Evolutionary conservation across 2,888 invertebrate genomes (phyloP).

Genomic region (Diarsia brunnea): DNA sequence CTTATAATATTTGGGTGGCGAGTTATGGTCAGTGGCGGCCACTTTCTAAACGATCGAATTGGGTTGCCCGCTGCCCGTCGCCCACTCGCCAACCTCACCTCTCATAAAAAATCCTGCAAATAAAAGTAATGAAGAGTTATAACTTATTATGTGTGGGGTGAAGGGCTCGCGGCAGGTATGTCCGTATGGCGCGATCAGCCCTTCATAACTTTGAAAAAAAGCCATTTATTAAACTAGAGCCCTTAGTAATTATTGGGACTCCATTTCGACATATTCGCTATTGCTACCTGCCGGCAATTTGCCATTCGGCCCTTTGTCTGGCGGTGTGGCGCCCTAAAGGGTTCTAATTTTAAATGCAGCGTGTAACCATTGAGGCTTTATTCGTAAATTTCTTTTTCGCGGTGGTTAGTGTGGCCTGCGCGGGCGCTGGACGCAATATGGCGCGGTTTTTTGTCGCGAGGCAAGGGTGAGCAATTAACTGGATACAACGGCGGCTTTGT

Average conservation of each 20-base stretch:
- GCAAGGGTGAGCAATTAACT: slow-evolving; percentile 89
- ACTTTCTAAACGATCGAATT: slow-evolving; percentile 60
- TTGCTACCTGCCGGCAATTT: slow-evolving; percentile 90
- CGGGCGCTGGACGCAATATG: slow-evolving; percentile 90
- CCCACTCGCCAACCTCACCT: slow-evolving; percentile 53
- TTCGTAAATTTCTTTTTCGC: slow-evolving; percentile 90
- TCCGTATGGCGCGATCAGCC: slow-evolving; percentile 89
- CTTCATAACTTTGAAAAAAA: slow-evolving; percentile 89
- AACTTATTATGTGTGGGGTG: slow-evolving; percentile 82
- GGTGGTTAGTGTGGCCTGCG: slow-evolving; percentile 82
- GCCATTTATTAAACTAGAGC: slow-evolving; percentile 90
- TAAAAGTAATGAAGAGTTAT: slow-evolving; percentile 80
- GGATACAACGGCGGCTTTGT: slow-evolving; percentile 83
- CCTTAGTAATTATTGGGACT: slow-evolving; percentile 89
- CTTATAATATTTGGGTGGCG: slow-evolving; percentile 38
- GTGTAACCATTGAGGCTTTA: slow-evolving; percentile 89
- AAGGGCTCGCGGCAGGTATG: slow-evolving; percentile 89
- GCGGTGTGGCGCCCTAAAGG: slow-evolving; percentile 91
- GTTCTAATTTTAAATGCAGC: slow-evolving; percentile 90
- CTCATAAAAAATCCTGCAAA: slow-evolving; percentile 76
- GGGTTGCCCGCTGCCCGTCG: slow-evolving; percentile 40
- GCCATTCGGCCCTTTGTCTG: slow-evolving; percentile 90
- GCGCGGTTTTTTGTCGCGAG: slow-evolving; percentile 81
- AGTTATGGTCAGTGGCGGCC: slow-evolving; percentile 53
- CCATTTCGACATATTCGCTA: slow-evolving; percentile 89